phyloP scores from a whole-genome alignment of 2,888 invertebrate genomes.

The Eupeodes latifasciatus region DNA sequence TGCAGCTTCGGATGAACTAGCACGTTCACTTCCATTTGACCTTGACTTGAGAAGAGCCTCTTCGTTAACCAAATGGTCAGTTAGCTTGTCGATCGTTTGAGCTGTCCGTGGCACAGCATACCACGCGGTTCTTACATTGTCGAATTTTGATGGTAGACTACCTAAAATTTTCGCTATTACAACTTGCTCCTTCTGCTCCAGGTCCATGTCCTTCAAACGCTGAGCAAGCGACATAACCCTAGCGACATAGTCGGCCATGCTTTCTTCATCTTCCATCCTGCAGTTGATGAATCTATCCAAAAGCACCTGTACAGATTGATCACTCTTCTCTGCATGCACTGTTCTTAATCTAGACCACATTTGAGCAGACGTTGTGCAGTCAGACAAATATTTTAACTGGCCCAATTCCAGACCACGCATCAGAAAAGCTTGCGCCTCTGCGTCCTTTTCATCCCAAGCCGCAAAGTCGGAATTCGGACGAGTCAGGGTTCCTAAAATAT shows the following conservation, averaged over 20 bases:
- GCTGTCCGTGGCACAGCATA: slow-evolving; percentile 66
- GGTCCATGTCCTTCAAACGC: slow-evolving; percentile 67
- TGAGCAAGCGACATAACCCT: slow-evolving; percentile 63
- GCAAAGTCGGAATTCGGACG: slow-evolving; percentile 36
- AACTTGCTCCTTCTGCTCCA: slow-evolving; percentile 65
- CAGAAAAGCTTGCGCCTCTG: slow-evolving; percentile 71
- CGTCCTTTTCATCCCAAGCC: slow-evolving; percentile 70
- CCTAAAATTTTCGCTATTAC: slow-evolving; percentile 69
- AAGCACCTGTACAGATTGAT: slow-evolving; percentile 43
- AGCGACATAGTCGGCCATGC: slow-evolving; percentile 62
- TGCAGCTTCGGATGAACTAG: not conserved
- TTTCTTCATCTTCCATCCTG: slow-evolving; percentile 61
- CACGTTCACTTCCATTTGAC: slow-evolving; percentile 1
- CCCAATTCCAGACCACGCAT: slow-evolving; percentile 68
- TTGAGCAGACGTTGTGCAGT: slow-evolving; percentile 59
- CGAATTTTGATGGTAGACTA: slow-evolving; percentile 66
- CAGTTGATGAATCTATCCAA: slow-evolving; percentile 72
- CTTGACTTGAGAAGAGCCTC: slow-evolving; percentile 38
- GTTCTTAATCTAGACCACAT: slow-evolving; percentile 59
- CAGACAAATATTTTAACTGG: slow-evolving; percentile 71
- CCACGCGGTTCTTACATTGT: slow-evolving; percentile 73
- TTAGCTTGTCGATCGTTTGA: slow-evolving; percentile 66
- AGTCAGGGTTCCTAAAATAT: slow-evolving; percentile 61
- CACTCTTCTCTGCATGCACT: slow-evolving; percentile 58
- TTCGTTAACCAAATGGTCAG: slow-evolving; percentile 69